These are phyloP conservation scores for Eciton burchellii DNA, from an alignment of 1,140 invertebrate species.

Conservation along the genomic window DNA sequence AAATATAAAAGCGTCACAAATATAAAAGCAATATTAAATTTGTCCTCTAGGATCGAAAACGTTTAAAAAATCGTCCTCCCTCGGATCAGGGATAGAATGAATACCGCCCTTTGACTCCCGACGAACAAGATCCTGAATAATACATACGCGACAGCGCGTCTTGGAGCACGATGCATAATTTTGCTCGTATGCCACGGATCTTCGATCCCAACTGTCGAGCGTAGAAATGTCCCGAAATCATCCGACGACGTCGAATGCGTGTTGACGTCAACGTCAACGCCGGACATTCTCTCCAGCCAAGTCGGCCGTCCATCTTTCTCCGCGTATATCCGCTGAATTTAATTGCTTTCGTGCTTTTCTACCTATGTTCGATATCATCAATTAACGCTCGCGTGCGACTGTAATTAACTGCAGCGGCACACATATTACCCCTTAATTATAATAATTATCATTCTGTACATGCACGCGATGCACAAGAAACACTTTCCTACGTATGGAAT, in stretches of 20 bases:
- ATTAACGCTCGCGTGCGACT: slow-evolving; percentile 29
- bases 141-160: slow-evolving; percentile 45
- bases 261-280: slow-evolving; percentile 46
- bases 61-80: slow-evolving; percentile 42
- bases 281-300: slow-evolving; percentile 19
- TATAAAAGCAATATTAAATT: slow-evolving; percentile 62
- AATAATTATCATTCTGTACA: slow-evolving; percentile 41
- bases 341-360: slow-evolving; percentile 27
- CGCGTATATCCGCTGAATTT: slow-evolving; percentile 8
- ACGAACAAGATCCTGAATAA: slow-evolving; percentile 58
- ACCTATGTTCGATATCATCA: slow-evolving; percentile 27
- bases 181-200: slow-evolving; percentile 39
- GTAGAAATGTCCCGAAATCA: slow-evolving; percentile 33
- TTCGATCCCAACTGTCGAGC: slow-evolving; percentile 45
- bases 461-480: background rate
- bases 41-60: slow-evolving; percentile 55
- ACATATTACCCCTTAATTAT: slow-evolving; percentile 45
- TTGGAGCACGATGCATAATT: slow-evolving; percentile 53
- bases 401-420: slow-evolving; percentile 32
- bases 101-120: slow-evolving; percentile 43
- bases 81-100: slow-evolving; percentile 44
- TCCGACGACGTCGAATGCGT: slow-evolving; percentile 23
- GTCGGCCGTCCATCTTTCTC: slow-evolving; percentile 23
- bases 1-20: no score
- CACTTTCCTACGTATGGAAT: slow-evolving; percentile 17